These are phyloP conservation scores for Zoanthus sociatus DNA, from an alignment of 92 coral and sea anemone genomes.

Conservation along the genomic window DNA sequence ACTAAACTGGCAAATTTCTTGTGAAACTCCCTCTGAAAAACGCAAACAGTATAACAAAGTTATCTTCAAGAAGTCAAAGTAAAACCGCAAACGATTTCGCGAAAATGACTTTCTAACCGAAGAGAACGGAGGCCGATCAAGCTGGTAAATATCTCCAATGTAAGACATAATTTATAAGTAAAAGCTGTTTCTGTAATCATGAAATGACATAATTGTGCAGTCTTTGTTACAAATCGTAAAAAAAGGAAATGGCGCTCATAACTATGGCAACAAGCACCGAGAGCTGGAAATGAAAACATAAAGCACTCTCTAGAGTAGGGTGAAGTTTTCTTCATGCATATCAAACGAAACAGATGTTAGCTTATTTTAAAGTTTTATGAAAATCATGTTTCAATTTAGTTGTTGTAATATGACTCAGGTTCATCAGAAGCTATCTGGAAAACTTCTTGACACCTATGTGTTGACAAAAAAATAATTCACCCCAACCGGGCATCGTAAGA, in stretches of 20 bases:
- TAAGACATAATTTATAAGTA: conserved; percentile 10
- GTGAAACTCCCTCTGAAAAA: conserved; percentile 89
- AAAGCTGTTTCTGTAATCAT: background rate
- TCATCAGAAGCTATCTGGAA: no score
- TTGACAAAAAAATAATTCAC: no score
- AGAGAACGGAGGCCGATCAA: conserved; percentile 82
- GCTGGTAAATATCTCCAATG: conserved; percentile 56
- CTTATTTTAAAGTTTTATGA: no score
- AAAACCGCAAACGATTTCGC: conserved; percentile 1
- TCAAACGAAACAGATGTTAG: background rate
- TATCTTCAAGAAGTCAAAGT: background rate
- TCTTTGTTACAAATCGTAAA: background rate
- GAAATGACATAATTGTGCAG: background rate
- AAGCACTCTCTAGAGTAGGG: background rate
- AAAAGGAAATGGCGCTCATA: conserved; percentile 46
- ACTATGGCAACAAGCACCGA: conserved; percentile 31
- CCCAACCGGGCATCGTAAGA: no score
- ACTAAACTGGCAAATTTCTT: conserved; percentile 81
- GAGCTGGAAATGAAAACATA: conserved; percentile 30
- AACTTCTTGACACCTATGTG: no score
- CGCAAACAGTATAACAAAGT: background rate
- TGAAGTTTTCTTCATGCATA: background rate
- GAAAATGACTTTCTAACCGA: conserved; percentile 63
- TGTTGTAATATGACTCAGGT: no score
- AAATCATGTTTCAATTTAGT: no score